Conservation (phyloP, 2,888 invertebrate genomes). For the Drosophila rellima region DNA sequence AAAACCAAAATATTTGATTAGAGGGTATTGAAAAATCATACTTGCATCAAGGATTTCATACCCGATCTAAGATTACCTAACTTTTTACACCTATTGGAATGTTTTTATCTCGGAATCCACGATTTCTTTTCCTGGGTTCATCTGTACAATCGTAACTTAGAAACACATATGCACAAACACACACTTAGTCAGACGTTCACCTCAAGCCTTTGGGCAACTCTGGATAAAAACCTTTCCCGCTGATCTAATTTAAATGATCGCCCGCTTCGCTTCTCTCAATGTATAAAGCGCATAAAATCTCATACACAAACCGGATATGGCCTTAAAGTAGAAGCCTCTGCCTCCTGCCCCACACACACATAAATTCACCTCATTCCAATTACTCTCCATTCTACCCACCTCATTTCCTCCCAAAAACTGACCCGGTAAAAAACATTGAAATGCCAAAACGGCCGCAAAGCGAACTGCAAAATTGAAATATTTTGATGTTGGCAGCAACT, state of each 20-base stretch:
- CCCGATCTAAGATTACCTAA: too few species aligned
- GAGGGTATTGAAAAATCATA: too few species aligned
- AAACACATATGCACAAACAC: slow-evolving; percentile 28
- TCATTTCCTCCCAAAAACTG: slow-evolving; percentile 16
- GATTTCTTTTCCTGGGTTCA: background rate
- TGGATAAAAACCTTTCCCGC: slow-evolving; percentile 37
- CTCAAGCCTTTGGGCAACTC: slow-evolving; percentile 30
- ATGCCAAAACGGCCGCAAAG: slow-evolving; percentile 72
- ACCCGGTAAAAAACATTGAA: slow-evolving; percentile 59
- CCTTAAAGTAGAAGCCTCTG: slow-evolving; percentile 41
- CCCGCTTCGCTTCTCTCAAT: slow-evolving; percentile 17
- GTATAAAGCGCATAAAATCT: slow-evolving; percentile 68
- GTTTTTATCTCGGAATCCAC: too few species aligned
- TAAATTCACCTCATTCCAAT: background rate
- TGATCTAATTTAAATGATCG: slow-evolving; percentile 75
- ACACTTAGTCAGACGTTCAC: slow-evolving; percentile 22
- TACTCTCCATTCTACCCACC: background rate
- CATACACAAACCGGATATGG: slow-evolving; percentile 66
- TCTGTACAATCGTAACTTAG: slow-evolving; percentile 18
- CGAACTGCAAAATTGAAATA: slow-evolving; percentile 78
- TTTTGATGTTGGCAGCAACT: slow-evolving; percentile 72
- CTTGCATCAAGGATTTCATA: too few species aligned
- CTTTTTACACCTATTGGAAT: too few species aligned
- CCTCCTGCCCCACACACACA: background rate
- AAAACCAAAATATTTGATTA: too few species aligned